These are phyloP conservation scores for Holothuria glaberrima DNA, from an alignment of 35 echinoderm and acorn worm genomes.

Conservation along the genomic window DNA sequence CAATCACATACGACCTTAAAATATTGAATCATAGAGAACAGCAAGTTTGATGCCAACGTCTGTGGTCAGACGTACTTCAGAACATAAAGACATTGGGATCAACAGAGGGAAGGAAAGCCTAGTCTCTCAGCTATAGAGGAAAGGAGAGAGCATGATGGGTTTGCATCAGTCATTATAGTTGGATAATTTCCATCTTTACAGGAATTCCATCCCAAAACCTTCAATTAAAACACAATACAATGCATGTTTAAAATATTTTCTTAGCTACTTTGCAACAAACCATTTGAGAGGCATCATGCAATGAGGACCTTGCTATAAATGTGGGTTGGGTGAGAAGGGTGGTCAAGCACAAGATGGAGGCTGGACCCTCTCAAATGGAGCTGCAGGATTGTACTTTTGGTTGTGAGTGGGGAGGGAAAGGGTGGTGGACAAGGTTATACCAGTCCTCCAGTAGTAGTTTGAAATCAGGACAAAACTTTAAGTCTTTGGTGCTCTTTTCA, in stretches of 20 bases:
- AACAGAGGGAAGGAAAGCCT: neutral
- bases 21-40: neutral
- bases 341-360: neutral
- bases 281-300: neutral
- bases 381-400: neutral
- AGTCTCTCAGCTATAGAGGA: neutral
- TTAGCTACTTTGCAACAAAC: neutral
- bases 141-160: neutral
- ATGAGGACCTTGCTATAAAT: neutral
- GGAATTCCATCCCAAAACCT: no score
- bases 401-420: neutral
- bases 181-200: no score
- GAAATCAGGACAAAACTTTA: neutral
- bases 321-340: neutral
- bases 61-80: neutral
- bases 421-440: neutral
- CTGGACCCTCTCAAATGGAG: neutral
- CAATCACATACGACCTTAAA: conserved; percentile 96
- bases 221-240: neutral
- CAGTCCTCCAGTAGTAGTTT: neutral
- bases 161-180: no score
- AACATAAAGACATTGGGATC: neutral
- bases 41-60: neutral
- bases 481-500: no score
- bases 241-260: neutral